Evolutionary conservation across 2,797 vertebrate species (phyloP).

Genomic region (Leptatherina wallacei): DNA sequence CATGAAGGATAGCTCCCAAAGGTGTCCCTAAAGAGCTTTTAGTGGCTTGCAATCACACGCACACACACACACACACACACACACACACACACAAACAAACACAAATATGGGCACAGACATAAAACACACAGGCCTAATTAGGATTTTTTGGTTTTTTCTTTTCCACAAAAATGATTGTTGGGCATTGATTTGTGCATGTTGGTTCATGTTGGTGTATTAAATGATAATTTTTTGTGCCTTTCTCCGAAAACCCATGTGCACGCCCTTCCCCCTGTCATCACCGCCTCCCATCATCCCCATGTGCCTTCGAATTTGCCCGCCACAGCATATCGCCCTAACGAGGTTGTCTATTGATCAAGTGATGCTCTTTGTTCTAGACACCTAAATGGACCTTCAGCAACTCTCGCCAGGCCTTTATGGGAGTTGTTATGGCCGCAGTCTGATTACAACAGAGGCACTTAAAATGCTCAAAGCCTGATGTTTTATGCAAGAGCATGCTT

Average conservation of each 20-base stretch:
- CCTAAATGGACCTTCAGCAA: slow-evolving; percentile 73
- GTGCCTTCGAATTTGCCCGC: slow-evolving; percentile 55
- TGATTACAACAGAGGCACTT: slow-evolving; percentile 80
- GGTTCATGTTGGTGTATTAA: slow-evolving; percentile 22
- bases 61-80: slow-evolving; percentile 48
- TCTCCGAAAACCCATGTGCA: slow-evolving; percentile 9
- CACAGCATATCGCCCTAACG: slow-evolving; percentile 74
- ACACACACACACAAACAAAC: slow-evolving; percentile 39
- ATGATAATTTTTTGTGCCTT: slow-evolving; percentile 28
- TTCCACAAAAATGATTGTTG: slow-evolving; percentile 44
- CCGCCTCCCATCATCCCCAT: slow-evolving; percentile 43
- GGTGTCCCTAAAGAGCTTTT: slow-evolving; percentile 77
- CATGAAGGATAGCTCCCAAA: slow-evolving; percentile 78
- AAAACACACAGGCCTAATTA: slow-evolving; percentile 48
- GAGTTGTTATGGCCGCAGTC: slow-evolving; percentile 68
- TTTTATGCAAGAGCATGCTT: slow-evolving; percentile 74
- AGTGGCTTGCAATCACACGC: slow-evolving; percentile 70
- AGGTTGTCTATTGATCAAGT: slow-evolving; percentile 76
- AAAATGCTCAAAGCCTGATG: slow-evolving; percentile 73
- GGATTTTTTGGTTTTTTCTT: slow-evolving; percentile 20
- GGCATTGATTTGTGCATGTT: slow-evolving; percentile 24
- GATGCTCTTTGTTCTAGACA: slow-evolving; percentile 72
- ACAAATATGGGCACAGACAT: slow-evolving; percentile 19
- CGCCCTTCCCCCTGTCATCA: slow-evolving; percentile 8
- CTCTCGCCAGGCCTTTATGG: slow-evolving; percentile 66